These are phyloP conservation scores for Ptychodera flava DNA, from an alignment of 35 echinoderm and acorn worm genomes.

Conservation along the genomic window DNA sequence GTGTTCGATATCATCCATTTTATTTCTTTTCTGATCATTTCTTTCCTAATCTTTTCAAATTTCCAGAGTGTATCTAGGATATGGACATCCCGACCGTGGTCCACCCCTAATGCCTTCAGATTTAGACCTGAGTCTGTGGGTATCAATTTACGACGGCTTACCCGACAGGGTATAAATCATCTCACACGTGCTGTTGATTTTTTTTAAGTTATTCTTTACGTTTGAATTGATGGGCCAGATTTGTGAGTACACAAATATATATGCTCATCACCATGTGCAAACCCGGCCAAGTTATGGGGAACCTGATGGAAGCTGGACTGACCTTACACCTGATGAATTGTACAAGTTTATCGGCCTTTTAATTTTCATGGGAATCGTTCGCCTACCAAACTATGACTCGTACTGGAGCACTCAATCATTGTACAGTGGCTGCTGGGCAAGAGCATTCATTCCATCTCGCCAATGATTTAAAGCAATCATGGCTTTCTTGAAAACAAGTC, in stretches of 20 bases:
- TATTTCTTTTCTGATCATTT: no score
- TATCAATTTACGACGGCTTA: neutral
- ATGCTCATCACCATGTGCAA: neutral
- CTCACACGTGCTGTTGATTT: neutral
- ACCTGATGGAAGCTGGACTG: neutral
- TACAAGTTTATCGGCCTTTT: neutral
- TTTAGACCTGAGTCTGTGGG: neutral
- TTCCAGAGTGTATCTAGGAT: no score
- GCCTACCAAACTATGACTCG: no score
- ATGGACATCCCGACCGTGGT: no score
- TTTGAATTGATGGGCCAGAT: neutral
- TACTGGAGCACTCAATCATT: neutral
- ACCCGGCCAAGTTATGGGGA: neutral
- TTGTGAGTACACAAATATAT: neutral
- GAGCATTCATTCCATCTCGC: neutral
- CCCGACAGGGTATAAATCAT: neutral
- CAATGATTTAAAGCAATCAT: conserved; percentile 2
- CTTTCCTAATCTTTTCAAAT: no score
- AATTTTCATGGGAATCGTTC: neutral
- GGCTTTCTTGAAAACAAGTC: neutral
- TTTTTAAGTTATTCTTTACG: neutral
- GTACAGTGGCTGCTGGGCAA: neutral
- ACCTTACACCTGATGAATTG: neutral
- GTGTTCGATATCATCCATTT: no score
- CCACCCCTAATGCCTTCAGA: neutral